These are phyloP conservation scores for Pammene fasciana DNA, from an alignment of 2,888 invertebrate species.

Conservation along the genomic window DNA sequence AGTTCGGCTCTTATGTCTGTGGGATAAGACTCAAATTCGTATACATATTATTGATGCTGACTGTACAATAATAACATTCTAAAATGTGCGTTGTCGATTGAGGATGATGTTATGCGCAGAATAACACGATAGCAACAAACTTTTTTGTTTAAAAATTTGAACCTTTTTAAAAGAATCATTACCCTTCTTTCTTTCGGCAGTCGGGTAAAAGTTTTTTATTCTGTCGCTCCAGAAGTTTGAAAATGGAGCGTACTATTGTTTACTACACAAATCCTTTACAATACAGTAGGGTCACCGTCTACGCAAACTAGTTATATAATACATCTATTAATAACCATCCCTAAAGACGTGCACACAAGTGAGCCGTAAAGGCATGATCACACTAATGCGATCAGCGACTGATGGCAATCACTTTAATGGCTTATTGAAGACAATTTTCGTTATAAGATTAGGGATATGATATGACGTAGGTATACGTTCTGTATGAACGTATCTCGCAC, in stretches of 20 bases:
- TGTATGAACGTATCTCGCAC: conserved; percentile 7
- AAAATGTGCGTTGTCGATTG: too few relatives aligned
- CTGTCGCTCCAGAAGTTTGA: not conserved
- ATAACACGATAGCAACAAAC: too few relatives aligned
- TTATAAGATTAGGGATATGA: conserved; percentile 39
- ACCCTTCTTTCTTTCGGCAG: too few relatives aligned
- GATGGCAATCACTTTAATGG: conserved; percentile 51
- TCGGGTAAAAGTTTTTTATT: not conserved
- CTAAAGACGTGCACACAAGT: conserved; percentile 41
- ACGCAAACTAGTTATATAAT: conserved; percentile 6
- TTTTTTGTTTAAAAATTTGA: too few relatives aligned
- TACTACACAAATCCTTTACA: not conserved
- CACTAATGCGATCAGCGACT: conserved; percentile 53
- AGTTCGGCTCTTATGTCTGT: too few relatives aligned
- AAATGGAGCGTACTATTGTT: not conserved
- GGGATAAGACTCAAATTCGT: too few relatives aligned
- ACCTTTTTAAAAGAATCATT: too few relatives aligned
- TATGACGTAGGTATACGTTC: conserved; percentile 16
- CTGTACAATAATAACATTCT: too few relatives aligned
- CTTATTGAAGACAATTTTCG: conserved; percentile 46
- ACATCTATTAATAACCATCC: conserved; percentile 25
- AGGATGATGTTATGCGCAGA: too few relatives aligned
- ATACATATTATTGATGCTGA: too few relatives aligned
- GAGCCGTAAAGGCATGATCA: conserved; percentile 47
- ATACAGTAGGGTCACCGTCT: not conserved